Conservation (phyloP, 2,113 vertebrate genomes). For the Nothobranchius kuhntae region DNA sequence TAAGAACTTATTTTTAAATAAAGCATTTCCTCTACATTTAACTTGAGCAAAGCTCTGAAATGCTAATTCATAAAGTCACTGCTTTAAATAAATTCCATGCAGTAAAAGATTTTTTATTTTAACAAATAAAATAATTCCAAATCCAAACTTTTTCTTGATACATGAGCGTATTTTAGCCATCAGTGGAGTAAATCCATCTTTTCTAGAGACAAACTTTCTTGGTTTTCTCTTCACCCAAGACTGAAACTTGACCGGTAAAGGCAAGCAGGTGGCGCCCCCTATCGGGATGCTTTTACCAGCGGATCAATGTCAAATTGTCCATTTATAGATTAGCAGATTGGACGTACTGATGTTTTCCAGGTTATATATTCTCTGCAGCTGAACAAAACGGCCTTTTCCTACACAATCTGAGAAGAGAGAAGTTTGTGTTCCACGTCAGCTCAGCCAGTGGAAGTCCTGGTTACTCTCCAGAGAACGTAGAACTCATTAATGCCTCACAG, state of each 20-base stretch:
- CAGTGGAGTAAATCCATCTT: background rate
- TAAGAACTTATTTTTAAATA: too few relatives aligned
- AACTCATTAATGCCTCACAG: conserved; percentile 15
- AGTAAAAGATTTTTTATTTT: too few relatives aligned
- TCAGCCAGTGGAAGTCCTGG: conserved; percentile 15
- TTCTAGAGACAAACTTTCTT: background rate
- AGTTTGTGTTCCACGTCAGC: conserved; percentile 4
- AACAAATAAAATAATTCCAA: too few relatives aligned
- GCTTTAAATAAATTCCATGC: too few relatives aligned
- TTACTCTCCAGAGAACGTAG: conserved; percentile 11
- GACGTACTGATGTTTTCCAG: background rate
- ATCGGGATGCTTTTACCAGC: background rate
- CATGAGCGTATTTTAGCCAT: background rate
- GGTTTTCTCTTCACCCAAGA: background rate
- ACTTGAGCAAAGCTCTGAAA: too few relatives aligned
- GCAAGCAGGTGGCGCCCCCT: conserved; percentile 27
- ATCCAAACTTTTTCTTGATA: too few relatives aligned
- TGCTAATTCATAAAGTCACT: too few relatives aligned
- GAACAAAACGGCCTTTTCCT: background rate
- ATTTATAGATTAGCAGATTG: background rate
- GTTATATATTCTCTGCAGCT: background rate
- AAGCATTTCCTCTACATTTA: too few relatives aligned
- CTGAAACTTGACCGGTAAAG: background rate
- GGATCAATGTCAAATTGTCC: too few relatives aligned
- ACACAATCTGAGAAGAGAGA: background rate